A percentile compares a stretch with the other conserved stretches of the same genome.
Conservation (phyloP, 2,797 vertebrate genomes). For the Ibycter americanus region DNA sequence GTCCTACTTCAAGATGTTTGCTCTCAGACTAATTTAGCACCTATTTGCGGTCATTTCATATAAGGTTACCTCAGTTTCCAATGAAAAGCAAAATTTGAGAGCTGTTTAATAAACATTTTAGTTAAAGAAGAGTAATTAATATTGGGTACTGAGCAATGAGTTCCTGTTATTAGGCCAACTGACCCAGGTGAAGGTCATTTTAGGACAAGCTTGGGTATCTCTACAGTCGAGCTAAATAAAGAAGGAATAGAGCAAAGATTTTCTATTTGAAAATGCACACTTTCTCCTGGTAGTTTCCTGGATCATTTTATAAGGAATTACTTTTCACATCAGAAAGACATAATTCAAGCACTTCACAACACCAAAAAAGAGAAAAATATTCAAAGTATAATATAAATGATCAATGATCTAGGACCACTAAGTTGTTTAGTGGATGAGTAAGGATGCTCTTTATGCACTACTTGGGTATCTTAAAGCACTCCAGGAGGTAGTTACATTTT, state of each 20-base stretch:
- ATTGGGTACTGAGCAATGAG: neutral
- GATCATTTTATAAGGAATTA: neutral
- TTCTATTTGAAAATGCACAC: neutral
- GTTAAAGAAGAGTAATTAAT: neutral
- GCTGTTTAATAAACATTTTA: neutral
- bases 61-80: neutral
- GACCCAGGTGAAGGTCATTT: neutral
- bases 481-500: neutral
- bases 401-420: neutral
- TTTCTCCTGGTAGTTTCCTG: neutral
- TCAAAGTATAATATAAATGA: neutral
- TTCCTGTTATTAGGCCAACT: neutral
- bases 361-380: neutral
- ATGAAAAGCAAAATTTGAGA: neutral
- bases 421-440: neutral
- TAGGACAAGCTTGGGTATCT: neutral
- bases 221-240: neutral
- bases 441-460: neutral
- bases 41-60: neutral
- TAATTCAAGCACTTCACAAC: neutral
- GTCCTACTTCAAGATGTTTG: neutral
- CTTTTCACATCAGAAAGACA: neutral
- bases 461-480: neutral
- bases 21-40: neutral
- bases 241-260: neutral